These are phyloP conservation scores for Tetragnatha versicolor DNA, from an alignment of 1,140 invertebrate genomes.

Conservation along the genomic window DNA sequence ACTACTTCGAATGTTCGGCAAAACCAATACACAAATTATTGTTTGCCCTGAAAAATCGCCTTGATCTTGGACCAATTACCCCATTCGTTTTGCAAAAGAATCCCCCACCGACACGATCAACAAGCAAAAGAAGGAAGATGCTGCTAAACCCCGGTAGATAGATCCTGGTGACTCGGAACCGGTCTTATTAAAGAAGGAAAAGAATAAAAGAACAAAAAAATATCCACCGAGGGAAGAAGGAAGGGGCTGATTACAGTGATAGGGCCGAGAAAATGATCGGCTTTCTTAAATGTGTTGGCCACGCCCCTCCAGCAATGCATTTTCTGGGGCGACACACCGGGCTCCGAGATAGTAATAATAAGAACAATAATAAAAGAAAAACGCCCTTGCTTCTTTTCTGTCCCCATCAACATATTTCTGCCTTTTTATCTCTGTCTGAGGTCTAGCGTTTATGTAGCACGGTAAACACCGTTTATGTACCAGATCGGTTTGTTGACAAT, in stretches of 20 bases:
- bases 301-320: constrained; percentile 36
- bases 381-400: background rate
- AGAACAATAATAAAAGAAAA: no score
- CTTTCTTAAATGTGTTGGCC: constrained; percentile 41
- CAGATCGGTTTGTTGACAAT: no score
- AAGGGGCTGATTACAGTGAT: constrained; percentile 49
- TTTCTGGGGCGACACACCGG: no score
- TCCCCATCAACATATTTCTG: background rate
- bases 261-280: constrained; percentile 41
- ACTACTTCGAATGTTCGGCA: no score
- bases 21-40: no score
- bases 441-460: no score
- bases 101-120: background rate
- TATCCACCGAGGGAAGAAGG: background rate
- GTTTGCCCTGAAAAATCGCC: background rate
- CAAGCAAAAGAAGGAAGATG: background rate
- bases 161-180: constrained; percentile 45
- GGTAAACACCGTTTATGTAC: no score
- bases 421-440: background rate
- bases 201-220: background rate
- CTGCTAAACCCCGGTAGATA: no score
- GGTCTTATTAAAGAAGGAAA: constrained; percentile 17
- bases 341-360: no score
- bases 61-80: background rate
- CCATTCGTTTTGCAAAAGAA: background rate